Conservation (phyloP, 2,113 vertebrate species). For the Deroptyus accipitrinus region DNA sequence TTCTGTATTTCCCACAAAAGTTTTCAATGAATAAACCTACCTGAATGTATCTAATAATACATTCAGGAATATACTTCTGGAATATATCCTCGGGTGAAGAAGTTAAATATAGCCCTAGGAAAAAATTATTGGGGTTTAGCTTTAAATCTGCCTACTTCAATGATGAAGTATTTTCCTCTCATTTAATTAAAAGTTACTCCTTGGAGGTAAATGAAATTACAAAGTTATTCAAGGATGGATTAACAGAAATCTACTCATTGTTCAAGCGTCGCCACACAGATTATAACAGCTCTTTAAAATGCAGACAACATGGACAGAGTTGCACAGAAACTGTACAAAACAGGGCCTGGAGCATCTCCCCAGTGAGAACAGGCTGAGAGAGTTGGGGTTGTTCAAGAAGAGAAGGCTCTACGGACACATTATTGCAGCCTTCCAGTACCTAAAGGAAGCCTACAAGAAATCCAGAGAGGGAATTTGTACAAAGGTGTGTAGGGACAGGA, state of each 20-base stretch:
- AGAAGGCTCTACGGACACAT: neutral
- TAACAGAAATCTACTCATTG: neutral
- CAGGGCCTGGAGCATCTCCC: neutral
- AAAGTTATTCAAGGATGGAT: neutral
- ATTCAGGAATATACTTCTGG: neutral
- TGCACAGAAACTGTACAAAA: neutral
- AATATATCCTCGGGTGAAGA: neutral
- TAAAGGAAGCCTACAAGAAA: neutral
- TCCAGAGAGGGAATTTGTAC: neutral
- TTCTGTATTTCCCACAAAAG: neutral
- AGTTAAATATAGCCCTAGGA: neutral
- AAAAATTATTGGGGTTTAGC: neutral
- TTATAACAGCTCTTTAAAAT: neutral
- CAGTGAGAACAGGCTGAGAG: neutral
- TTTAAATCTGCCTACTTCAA: neutral
- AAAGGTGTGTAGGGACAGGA: neutral
- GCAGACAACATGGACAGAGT: neutral
- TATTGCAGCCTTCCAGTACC: neutral
- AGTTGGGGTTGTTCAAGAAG: neutral
- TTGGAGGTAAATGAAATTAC: neutral
- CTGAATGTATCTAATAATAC: neutral
- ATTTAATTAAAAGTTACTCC: neutral
- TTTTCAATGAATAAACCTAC: neutral
- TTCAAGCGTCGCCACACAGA: neutral
- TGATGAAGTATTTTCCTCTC: neutral